Conservation (phyloP, 2,888 invertebrate species). For the Hypomecis atomaria region DNA sequence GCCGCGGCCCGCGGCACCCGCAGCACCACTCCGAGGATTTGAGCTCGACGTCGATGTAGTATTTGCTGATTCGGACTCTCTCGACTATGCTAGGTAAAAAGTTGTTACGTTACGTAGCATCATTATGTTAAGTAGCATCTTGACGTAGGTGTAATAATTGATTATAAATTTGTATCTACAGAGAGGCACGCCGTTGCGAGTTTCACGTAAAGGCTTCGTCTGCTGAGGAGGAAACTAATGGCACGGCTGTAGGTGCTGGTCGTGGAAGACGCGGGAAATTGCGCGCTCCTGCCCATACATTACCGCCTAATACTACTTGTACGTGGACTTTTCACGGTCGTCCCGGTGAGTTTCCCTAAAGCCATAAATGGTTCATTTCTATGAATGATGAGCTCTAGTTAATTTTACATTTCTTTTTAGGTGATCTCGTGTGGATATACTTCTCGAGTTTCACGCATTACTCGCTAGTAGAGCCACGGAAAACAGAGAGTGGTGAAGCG, state of each 20-base stretch:
- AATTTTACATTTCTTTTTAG: constrained; percentile 49
- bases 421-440: constrained; percentile 94
- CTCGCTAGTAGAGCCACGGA: constrained; percentile 84
- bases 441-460: constrained; percentile 94
- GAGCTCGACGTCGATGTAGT: constrained; percentile 94
- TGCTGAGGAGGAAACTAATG: constrained; percentile 82
- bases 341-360: constrained; percentile 67
- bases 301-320: constrained; percentile 94
- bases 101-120: not conserved
- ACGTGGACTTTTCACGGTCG: constrained; percentile 93
- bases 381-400: not conserved
- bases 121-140: not conserved
- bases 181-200: constrained; percentile 87
- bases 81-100: constrained; percentile 89
- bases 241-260: constrained; percentile 67
- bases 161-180: constrained; percentile 37
- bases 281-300: constrained; percentile 92
- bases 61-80: constrained; percentile 94
- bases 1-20: constrained; percentile 84
- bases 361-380: not conserved
- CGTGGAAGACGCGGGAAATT: constrained; percentile 89
- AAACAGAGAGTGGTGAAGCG: constrained; percentile 83
- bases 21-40: constrained; percentile 90
- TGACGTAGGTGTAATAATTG: not conserved
- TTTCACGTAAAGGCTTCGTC: constrained; percentile 91